Evolutionary conservation across 2,113 vertebrate genomes (phyloP).

Genomic region (Dermatemys mawii): DNA sequence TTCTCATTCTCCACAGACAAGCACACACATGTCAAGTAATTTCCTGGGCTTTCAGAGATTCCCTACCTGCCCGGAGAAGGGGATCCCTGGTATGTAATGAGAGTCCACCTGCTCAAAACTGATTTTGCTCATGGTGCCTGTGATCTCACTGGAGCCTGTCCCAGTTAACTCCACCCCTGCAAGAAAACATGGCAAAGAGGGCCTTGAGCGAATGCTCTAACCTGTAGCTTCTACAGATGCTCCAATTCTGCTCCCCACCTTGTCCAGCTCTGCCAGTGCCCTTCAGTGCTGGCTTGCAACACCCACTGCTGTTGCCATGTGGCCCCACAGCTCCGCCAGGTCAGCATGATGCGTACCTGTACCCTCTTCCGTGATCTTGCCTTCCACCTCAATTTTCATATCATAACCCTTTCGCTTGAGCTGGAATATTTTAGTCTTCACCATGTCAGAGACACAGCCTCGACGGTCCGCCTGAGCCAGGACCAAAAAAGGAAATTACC

Average conservation of each 20-base stretch:
- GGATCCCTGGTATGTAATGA: conserved; percentile 75
- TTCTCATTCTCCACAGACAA: background rate
- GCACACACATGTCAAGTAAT: background rate
- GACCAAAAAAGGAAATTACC: background rate
- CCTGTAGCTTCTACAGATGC: background rate
- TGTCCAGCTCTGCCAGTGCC: accelerated
- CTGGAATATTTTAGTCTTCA: conserved; percentile 69
- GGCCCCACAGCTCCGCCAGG: background rate
- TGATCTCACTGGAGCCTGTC: conserved; percentile 60
- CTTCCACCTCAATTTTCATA: conserved; percentile 46
- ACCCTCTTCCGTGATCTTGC: conserved; percentile 68
- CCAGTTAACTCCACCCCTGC: conserved; percentile 71
- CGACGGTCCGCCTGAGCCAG: conserved; percentile 50
- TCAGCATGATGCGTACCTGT: conserved; percentile 52
- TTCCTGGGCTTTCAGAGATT: background rate
- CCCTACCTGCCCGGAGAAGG: conserved; percentile 75
- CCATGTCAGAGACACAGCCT: conserved; percentile 56
- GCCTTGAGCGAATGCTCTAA: background rate
- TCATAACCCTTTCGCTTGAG: conserved; percentile 44
- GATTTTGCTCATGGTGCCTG: conserved; percentile 63
- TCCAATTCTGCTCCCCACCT: background rate
- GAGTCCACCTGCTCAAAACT: conserved; percentile 74
- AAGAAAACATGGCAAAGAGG: background rate
- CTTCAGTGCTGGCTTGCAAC: background rate
- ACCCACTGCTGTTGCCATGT: background rate